A percentile compares a stretch with the other conserved stretches of the same genome.
Evolutionary conservation across 2,113 vertebrate species (phyloP).

Genomic region (Oophaga pumilio): DNA sequence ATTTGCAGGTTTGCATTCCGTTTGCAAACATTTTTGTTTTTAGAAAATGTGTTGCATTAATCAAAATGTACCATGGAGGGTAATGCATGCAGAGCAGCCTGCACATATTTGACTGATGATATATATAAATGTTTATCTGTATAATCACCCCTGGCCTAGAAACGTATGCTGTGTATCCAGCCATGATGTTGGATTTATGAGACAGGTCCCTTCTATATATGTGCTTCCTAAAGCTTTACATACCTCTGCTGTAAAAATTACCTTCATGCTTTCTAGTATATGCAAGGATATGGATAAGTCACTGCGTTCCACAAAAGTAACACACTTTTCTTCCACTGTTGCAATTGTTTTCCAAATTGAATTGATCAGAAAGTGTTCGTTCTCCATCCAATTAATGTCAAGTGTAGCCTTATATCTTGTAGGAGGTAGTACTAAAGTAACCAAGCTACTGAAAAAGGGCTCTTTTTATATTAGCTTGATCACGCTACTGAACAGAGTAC

Average conservation of each 20-base stretch:
- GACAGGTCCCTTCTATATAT: not conserved
- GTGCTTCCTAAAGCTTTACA: too few species aligned
- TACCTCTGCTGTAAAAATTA: too few species aligned
- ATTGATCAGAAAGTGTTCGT: too few species aligned
- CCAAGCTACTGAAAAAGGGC: too few species aligned
- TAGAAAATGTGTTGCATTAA: conserved; percentile 40
- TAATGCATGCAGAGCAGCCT: not conserved
- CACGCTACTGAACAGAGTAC: too few species aligned
- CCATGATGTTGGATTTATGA: not conserved
- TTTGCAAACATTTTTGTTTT: conserved; percentile 6
- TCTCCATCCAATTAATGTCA: too few species aligned
- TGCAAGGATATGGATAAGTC: not conserved
- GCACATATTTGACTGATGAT: not conserved
- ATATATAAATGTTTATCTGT: conserved; percentile 24
- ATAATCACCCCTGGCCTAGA: not conserved
- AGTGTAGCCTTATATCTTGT: too few species aligned
- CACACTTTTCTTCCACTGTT: too few species aligned
- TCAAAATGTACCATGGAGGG: conserved; percentile 28
- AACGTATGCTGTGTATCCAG: not conserved
- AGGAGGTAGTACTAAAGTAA: too few species aligned
- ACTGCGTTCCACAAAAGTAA: too few species aligned
- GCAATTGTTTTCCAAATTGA: too few species aligned
- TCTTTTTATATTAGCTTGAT: too few species aligned
- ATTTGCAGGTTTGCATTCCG: conserved; percentile 12
- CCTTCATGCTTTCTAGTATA: not conserved